phyloP scores from a whole-genome alignment of 2,797 vertebrate genomes.

The Pseudocheirus occidentalis region DNA sequence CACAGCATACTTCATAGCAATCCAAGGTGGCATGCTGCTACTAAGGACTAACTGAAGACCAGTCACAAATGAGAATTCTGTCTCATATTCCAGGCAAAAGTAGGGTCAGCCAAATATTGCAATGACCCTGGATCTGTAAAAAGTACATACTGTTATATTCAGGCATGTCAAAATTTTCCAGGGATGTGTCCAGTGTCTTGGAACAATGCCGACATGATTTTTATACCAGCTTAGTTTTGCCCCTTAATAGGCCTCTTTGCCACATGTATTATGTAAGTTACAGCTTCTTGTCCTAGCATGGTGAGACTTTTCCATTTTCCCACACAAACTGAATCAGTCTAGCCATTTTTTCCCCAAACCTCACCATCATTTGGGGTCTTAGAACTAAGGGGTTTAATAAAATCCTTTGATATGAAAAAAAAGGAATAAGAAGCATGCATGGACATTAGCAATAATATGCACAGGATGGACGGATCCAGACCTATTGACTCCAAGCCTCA shows the following conservation, averaged over 20 bases:
- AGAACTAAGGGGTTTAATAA: conserved; percentile 31
- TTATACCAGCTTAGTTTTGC: conserved; percentile 79
- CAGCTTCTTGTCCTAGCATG: conserved; percentile 66
- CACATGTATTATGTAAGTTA: conserved; percentile 75
- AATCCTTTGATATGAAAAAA: neutral
- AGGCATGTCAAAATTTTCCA: conserved; percentile 73
- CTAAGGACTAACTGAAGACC: conserved; percentile 73
- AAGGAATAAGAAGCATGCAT: neutral
- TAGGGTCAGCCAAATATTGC: conserved; percentile 76
- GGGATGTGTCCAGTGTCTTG: conserved; percentile 77
- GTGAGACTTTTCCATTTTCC: conserved; percentile 64
- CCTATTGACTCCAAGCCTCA: neutral
- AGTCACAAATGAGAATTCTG: conserved; percentile 69
- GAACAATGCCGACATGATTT: conserved; percentile 78
- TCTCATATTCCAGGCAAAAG: conserved; percentile 68
- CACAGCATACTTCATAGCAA: conserved; percentile 61
- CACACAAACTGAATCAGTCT: conserved; percentile 56
- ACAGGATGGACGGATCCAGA: neutral
- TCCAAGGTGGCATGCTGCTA: conserved; percentile 66
- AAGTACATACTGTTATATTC: conserved; percentile 78
- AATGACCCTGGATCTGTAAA: conserved; percentile 76
- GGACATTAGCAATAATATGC: neutral
- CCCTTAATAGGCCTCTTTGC: conserved; percentile 81
- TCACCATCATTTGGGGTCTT: conserved; percentile 47
- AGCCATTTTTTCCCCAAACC: conserved; percentile 50